These are phyloP conservation scores for Limnephilus auricula DNA, from an alignment of 2,888 invertebrate species.

Conservation along the genomic window DNA sequence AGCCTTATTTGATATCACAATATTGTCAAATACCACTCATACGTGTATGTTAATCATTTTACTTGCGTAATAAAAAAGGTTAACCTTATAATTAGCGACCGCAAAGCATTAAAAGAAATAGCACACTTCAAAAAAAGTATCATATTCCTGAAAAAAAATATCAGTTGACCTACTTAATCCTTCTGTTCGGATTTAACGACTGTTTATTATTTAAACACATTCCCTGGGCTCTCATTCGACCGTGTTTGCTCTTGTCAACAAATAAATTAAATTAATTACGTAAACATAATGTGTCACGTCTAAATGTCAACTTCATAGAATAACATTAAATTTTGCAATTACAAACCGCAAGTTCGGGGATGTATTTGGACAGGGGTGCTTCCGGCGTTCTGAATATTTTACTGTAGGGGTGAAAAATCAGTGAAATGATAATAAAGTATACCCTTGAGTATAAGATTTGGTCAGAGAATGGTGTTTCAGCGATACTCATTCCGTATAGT, in stretches of 20 bases:
- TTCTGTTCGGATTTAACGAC: neutral
- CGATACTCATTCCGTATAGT: neutral
- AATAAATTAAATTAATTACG: neutral
- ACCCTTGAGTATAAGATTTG: neutral
- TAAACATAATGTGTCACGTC: constrained; percentile 7
- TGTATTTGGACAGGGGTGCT: neutral
- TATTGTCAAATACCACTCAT: neutral
- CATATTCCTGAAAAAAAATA: neutral
- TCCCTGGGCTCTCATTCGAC: neutral
- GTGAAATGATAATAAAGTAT: constrained; percentile 4
- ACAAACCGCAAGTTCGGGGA: neutral
- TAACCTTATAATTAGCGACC: neutral
- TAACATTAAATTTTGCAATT: neutral
- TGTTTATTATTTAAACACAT: neutral
- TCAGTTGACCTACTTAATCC: neutral
- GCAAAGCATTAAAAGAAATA: neutral
- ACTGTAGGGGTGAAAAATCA: neutral
- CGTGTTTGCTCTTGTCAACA: constrained; percentile 13
- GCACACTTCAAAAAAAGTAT: neutral
- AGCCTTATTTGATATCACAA: neutral
- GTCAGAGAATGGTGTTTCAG: neutral
- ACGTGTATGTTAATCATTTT: neutral
- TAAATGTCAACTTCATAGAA: constrained; percentile 28
- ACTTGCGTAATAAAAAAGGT: neutral
- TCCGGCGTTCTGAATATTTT: neutral